Percentiles rank a stretch among this genome's conserved stretches.
phyloP scores from a whole-genome alignment of 92 coral and sea anemone genomes.

The Pocillopora meandrina region DNA sequence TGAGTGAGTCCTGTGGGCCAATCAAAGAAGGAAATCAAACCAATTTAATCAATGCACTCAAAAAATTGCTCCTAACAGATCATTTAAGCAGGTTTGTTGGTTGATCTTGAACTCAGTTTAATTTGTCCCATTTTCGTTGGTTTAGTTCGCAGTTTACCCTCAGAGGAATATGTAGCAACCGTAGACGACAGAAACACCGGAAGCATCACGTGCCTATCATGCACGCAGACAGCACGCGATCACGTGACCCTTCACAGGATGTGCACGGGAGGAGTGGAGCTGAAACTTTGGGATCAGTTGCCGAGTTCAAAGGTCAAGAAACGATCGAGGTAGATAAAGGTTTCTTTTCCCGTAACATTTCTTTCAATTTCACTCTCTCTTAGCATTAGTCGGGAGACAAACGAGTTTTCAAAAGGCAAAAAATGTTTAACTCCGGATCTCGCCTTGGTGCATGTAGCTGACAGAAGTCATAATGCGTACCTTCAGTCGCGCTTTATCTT shows the following conservation, averaged over 20 bases:
- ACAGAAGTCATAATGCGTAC: too few relatives aligned
- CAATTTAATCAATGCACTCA: too few relatives aligned
- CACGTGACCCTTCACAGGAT: conserved; percentile 75
- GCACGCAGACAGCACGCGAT: conserved; percentile 74
- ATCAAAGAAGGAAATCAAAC: too few relatives aligned
- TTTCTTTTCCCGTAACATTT: background rate
- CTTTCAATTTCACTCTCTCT: too few relatives aligned
- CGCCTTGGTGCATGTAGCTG: too few relatives aligned
- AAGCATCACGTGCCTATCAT: conserved; percentile 86
- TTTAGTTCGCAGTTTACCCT: conserved; percentile 90
- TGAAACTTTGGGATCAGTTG: conserved; percentile 92
- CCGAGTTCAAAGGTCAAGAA: conserved; percentile 78
- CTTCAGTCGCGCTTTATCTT: too few relatives aligned
- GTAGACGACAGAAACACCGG: conserved; percentile 90
- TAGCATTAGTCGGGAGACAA: too few relatives aligned
- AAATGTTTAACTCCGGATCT: too few relatives aligned
- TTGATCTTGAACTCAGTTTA: background rate
- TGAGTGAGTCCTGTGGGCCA: too few relatives aligned
- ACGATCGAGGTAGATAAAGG: conserved; percentile 68
- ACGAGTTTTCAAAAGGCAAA: too few relatives aligned
- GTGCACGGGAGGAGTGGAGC: conserved; percentile 94
- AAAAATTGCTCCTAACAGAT: too few relatives aligned
- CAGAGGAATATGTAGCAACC: conserved; percentile 87
- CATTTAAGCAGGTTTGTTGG: too few relatives aligned
- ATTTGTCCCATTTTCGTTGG: background rate